Conservation (phyloP, 2,888 invertebrate genomes). For the Aporophyla nigra region DNA sequence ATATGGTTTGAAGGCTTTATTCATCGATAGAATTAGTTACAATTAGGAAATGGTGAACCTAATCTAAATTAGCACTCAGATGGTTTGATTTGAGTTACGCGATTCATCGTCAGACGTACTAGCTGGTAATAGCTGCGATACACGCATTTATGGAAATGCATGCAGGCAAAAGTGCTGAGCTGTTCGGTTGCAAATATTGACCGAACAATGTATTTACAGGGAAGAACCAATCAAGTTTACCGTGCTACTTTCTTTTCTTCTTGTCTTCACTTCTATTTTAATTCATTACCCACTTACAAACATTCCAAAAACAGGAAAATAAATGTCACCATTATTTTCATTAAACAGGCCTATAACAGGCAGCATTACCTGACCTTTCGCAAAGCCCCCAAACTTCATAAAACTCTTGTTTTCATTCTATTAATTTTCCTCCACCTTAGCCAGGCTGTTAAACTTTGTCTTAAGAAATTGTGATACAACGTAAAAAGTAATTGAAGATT, state of each 20-base stretch:
- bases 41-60: too few species aligned
- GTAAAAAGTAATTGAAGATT: conserved; percentile 51
- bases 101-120: too few species aligned
- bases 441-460: conserved; percentile 39
- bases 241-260: neutral
- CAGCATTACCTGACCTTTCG: neutral
- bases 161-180: too few species aligned
- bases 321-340: conserved; percentile 5
- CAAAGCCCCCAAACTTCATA: conserved; percentile 10
- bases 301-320: neutral
- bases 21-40: too few species aligned
- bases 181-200: too few species aligned
- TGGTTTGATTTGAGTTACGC: too few species aligned
- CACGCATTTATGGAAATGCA: too few species aligned
- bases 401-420: conserved; percentile 39
- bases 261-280: neutral
- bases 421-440: conserved; percentile 36
- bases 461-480: conserved; percentile 29
- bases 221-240: neutral
- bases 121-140: too few species aligned
- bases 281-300: neutral
- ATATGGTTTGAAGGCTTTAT: too few species aligned
- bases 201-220: neutral
- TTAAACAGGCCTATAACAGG: neutral
- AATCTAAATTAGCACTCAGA: too few species aligned